These are phyloP conservation scores for Anolis sagrei DNA, from an alignment of 2,113 vertebrate species.

Conservation along the genomic window DNA sequence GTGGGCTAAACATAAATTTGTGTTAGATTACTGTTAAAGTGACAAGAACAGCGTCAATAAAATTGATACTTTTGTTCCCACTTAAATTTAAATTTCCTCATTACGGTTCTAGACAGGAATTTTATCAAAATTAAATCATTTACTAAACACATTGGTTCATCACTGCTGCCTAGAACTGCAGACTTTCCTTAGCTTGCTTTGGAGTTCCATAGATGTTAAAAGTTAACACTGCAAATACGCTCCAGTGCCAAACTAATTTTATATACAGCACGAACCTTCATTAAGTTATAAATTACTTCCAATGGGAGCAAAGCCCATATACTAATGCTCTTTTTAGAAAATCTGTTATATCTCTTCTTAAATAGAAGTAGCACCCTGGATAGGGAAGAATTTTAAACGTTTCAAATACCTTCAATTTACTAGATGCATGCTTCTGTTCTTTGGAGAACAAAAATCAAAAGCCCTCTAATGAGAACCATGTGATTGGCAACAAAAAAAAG, in stretches of 20 bases:
- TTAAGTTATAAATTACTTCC: not conserved
- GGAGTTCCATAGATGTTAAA: not conserved
- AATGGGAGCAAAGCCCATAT: not conserved
- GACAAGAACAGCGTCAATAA: not conserved
- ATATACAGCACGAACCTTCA: not conserved
- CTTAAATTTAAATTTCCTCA: not conserved
- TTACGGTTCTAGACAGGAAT: not conserved
- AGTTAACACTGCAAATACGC: not conserved
- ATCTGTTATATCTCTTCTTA: not conserved
- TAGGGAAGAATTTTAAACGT: not conserved
- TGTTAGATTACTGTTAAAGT: not conserved
- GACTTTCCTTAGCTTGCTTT: not conserved
- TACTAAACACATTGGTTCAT: not conserved
- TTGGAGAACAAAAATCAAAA: constrained; percentile 39
- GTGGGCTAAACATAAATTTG: not conserved
- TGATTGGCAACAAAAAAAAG: constrained; percentile 53
- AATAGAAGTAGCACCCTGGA: not conserved
- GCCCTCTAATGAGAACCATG: constrained; percentile 48
- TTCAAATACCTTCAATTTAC: constrained; percentile 34
- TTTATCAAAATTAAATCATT: not conserved
- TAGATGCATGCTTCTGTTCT: constrained; percentile 46
- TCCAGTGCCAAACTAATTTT: not conserved
- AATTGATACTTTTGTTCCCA: not conserved
- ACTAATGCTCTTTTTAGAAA: not conserved
- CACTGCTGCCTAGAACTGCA: not conserved